Evolutionary conservation across 2,113 vertebrate genomes (phyloP), one percentile per base, ranked within the genome.

Genomic region (Anser cygnoides): DNA sequence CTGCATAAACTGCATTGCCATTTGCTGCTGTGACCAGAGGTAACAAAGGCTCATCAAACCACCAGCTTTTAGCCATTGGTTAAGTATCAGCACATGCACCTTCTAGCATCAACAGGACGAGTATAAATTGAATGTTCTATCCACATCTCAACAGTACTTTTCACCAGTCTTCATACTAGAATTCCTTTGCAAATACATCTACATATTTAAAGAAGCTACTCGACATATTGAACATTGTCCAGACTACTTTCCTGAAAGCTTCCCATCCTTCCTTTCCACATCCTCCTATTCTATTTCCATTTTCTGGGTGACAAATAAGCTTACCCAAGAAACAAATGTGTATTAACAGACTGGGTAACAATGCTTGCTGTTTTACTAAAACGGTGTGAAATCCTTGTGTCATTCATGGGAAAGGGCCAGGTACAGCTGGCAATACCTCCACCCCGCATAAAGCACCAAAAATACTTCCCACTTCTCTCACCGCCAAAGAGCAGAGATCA

Each of bases 161-260:
- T 25, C 37, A 44, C 33, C 72, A 7, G 6, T 6, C 67, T 54
- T 16, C 37, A 70, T 59, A 43, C 18, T 41, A 77, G 35, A 65
- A 62, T 2, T 37, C 11, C 14, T 41, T 41, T 1, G 0, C 13
- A 4, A 1, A 14, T 3, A 19, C 2, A 22, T 15, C 6, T 11
- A 29, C 9, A 1, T 7, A 21, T 37, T 46, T 12, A 50, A 0
- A 67, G 41, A 16, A 52, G n/a, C 11, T 49, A 11, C 59, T 46
- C 59, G 55, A 41, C 31, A 2, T 0, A 19, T 0, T 43, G 16
- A 79, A 19, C 8, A 1, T 70, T 3, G 1, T 2, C 65, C 39
- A 71, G 12, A 52, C 23, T 35, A 3, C 37, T 65, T 58, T 55
- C 62, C 82, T 49, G 25, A 14, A 39, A 43, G 44, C 39, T 74